phyloP scores from a whole-genome alignment of 2,113 vertebrate species.

The Melanostigma gelatinosum region DNA sequence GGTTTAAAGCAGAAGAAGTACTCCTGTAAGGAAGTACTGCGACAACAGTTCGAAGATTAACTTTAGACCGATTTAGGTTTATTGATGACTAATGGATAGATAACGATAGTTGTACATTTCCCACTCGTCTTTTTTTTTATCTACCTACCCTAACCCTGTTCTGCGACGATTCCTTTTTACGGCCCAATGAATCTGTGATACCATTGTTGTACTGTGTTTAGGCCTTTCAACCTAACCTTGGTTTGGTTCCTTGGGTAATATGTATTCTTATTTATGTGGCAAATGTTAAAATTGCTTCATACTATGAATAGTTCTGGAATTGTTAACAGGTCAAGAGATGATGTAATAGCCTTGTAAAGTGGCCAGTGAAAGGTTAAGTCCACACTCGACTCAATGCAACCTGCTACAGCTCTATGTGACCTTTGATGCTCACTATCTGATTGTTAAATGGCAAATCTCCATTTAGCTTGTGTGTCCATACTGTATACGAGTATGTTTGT shows the following conservation, averaged over 20 bases:
- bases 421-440: conserved; percentile 22
- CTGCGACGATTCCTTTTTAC: neutral
- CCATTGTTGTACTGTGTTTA: conserved; percentile 1
- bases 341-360: conserved; percentile 34
- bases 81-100: neutral
- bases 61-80: neutral
- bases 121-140: neutral
- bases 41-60: neutral
- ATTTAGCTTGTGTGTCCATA: neutral
- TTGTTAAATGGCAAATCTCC: conserved; percentile 31
- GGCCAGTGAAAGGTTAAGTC: conserved; percentile 44
- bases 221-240: neutral
- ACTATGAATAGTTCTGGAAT: conserved; percentile 17
- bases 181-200: neutral
- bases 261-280: conserved; percentile 11
- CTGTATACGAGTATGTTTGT: neutral
- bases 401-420: conserved; percentile 9
- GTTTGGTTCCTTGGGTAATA: neutral
- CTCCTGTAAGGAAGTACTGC: neutral
- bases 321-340: conserved; percentile 24
- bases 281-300: conserved; percentile 20
- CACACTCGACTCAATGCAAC: neutral
- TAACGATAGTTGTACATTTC: neutral
- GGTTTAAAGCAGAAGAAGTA: neutral
- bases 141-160: neutral